Percentiles rank a stretch among this genome's conserved stretches.
Evolutionary conservation across 2,888 invertebrate genomes (phyloP).

Genomic region (Amphipoea oculea): DNA sequence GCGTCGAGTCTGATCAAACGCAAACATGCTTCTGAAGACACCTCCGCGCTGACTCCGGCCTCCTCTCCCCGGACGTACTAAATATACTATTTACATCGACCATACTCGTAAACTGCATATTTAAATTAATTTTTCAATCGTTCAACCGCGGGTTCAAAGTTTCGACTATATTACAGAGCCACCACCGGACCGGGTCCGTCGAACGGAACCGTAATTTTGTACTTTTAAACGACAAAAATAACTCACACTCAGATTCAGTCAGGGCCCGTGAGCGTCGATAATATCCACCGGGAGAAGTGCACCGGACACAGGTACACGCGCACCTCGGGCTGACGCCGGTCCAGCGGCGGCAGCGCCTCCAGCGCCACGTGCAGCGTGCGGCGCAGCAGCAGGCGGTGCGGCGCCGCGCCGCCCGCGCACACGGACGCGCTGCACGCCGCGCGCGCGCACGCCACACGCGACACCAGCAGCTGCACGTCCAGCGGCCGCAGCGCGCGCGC

Average conservation of each 20-base stretch:
- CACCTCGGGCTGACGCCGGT: not conserved
- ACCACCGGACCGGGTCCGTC: constrained; percentile 13
- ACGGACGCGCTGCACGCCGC: not conserved
- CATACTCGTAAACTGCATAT: constrained; percentile 38
- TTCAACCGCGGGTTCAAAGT: constrained; percentile 29
- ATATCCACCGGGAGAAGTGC: constrained; percentile 37
- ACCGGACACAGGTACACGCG: constrained; percentile 36
- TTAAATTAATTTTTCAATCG: constrained; percentile 40
- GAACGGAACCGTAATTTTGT: constrained; percentile 66
- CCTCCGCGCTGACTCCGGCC: not conserved
- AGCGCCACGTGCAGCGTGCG: not conserved
- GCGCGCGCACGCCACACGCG: constrained; percentile 16
- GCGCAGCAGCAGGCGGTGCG: constrained; percentile 12
- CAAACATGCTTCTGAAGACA: constrained; percentile 14
- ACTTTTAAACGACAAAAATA: constrained; percentile 66
- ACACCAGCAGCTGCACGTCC: constrained; percentile 18
- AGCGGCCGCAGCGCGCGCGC: constrained; percentile 2
- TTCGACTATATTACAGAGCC: constrained; percentile 33
- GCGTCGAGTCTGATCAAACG: not conserved
- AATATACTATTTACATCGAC: constrained; percentile 59
- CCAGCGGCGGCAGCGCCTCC: not conserved
- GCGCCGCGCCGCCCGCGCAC: constrained; percentile 6
- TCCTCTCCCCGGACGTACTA: constrained; percentile 40
- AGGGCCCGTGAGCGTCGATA: constrained; percentile 26
- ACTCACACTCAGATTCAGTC: constrained; percentile 56